phyloP scores from a whole-genome alignment of 2,797 vertebrate genomes.

The Delichon dasypus region DNA sequence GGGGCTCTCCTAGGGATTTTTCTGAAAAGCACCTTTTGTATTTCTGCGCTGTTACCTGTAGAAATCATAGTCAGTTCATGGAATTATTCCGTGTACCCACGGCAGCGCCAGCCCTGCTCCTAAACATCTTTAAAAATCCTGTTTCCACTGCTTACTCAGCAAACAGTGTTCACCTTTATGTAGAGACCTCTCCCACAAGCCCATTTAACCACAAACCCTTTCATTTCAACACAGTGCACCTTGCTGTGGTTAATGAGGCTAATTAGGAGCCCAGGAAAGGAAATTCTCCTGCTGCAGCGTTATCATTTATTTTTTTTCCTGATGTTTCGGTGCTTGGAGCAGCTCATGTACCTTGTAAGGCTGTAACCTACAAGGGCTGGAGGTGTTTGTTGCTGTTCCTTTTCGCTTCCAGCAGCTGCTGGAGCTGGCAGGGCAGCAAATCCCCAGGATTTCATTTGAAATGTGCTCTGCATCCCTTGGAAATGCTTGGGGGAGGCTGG shows the following conservation, averaged over 20 bases:
- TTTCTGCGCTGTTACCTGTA: neutral
- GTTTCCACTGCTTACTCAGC: accelerated
- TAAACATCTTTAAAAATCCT: neutral
- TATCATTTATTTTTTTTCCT: neutral
- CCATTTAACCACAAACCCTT: neutral
- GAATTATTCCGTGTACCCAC: accelerated
- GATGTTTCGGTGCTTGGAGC: neutral
- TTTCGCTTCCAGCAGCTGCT: neutral
- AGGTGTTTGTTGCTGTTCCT: neutral
- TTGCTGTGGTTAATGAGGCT: neutral
- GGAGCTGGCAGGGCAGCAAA: neutral
- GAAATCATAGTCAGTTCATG: accelerated
- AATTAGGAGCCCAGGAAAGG: neutral
- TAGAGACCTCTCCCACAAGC: neutral
- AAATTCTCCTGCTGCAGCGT: neutral
- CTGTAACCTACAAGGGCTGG: neutral
- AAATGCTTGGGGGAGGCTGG: neutral
- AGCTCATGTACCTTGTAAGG: neutral
- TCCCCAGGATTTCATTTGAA: neutral
- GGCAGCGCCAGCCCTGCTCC: neutral
- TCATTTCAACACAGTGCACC: neutral
- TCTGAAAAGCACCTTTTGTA: neutral
- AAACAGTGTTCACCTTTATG: neutral
- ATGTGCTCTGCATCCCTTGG: neutral
- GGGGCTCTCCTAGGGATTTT: neutral